Percentiles rank a stretch among this genome's conserved stretches.
phyloP scores from a whole-genome alignment of 2,797 vertebrate species.

The Phoxinus dragarum region DNA sequence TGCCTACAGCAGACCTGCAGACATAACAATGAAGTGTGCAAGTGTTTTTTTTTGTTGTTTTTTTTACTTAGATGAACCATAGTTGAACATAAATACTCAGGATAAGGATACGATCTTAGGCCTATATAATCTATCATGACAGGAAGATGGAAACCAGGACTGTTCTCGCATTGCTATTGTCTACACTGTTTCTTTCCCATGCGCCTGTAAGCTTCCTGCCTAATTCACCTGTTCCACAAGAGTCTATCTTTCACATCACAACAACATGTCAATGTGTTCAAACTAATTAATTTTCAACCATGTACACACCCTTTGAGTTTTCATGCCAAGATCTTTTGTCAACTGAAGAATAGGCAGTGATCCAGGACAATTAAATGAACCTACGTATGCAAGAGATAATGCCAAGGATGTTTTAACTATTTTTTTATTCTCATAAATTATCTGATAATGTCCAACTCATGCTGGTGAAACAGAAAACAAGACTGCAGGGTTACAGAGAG shows the following conservation, averaged over 20 bases:
- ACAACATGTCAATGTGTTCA: conserved; percentile 38
- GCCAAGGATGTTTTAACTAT: background rate
- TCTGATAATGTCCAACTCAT: background rate
- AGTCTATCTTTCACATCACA: conserved; percentile 21
- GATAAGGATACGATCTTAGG: background rate
- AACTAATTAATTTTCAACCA: conserved; percentile 30
- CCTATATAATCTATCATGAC: conserved; percentile 17
- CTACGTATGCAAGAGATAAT: background rate
- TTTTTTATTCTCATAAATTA: background rate
- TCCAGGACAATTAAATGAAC: conserved; percentile 2
- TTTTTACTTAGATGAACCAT: background rate
- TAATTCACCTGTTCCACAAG: conserved; percentile 40
- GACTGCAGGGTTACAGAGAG: background rate
- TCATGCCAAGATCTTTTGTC: conserved; percentile 20
- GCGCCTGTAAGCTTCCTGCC: conserved; percentile 31
- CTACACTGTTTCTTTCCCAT: conserved; percentile 43
- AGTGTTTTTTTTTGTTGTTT: background rate
- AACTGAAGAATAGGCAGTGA: background rate
- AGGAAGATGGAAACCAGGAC: conserved; percentile 40
- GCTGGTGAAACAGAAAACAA: background rate
- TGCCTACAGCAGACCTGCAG: background rate
- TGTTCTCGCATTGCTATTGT: conserved; percentile 46
- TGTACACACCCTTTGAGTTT: conserved; percentile 26
- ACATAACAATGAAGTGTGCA: background rate
- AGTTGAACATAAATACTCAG: background rate